These are phyloP conservation scores for Stegostoma tigrinum DNA, from an alignment of 2,113 vertebrate species.

Conservation along the genomic window DNA sequence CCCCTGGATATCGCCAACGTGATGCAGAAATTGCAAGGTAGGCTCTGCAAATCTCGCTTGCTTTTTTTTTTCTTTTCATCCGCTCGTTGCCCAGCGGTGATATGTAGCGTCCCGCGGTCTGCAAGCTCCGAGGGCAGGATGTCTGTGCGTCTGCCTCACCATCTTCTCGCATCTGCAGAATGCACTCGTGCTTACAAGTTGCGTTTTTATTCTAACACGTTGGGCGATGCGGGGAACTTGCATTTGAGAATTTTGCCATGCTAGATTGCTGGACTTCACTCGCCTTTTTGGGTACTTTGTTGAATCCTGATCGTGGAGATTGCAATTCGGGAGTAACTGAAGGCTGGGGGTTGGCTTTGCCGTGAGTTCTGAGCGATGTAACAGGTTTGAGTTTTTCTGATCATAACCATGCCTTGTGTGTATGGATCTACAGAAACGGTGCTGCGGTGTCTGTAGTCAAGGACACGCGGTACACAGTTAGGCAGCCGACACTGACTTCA, in stretches of 20 bases:
- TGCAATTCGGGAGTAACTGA: neutral
- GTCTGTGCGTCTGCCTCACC: neutral
- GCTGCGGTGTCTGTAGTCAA: neutral
- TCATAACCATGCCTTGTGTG: no score
- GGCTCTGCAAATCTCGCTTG: slow-evolving; percentile 42
- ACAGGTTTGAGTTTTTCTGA: neutral
- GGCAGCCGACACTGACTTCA: neutral
- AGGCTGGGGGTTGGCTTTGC: neutral
- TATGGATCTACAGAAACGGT: neutral
- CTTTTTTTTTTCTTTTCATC: slow-evolving; percentile 39
- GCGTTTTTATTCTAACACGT: no score
- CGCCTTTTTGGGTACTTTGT: no score
- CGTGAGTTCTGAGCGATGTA: neutral
- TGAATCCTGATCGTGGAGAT: no score
- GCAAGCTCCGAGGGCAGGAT: no score
- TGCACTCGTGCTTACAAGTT: no score
- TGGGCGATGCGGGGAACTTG: no score
- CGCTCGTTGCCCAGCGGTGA: no score
- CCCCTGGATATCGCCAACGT: slow-evolving; percentile 78
- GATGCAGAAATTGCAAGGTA: slow-evolving; percentile 95
- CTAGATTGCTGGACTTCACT: no score
- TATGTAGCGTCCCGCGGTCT: no score
- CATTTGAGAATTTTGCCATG: no score
- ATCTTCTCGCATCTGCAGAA: no score
- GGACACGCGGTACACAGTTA: neutral